Conservation (phyloP, 2,797 vertebrate genomes). For the Eutrigla gurnardus region DNA sequence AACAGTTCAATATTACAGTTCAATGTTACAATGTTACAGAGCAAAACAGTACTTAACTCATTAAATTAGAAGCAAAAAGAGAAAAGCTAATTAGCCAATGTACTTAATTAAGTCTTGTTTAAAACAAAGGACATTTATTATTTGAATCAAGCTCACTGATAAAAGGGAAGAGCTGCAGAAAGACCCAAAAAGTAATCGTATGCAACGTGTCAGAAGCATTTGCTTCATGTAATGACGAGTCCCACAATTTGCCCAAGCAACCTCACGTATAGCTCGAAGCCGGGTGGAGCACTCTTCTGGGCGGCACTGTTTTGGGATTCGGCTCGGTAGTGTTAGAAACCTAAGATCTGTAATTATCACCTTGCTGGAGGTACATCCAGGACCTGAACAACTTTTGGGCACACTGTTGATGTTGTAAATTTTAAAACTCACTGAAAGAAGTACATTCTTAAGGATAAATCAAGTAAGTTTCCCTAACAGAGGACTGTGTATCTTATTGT, state of each 20-base stretch:
- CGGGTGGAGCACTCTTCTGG: constrained; percentile 44
- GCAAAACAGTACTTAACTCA: not conserved
- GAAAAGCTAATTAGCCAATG: constrained; percentile 1
- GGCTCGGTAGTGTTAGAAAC: constrained; percentile 39
- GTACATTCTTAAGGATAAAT: not conserved
- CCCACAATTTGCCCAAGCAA: constrained; percentile 48
- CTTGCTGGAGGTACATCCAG: constrained; percentile 14
- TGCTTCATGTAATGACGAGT: constrained; percentile 41
- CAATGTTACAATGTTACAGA: constrained; percentile 6
- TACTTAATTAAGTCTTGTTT: not conserved
- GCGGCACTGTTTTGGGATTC: constrained; percentile 45
- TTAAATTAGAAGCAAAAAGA: constrained; percentile 16
- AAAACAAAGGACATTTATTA: constrained; percentile 6
- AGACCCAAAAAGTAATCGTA: not conserved
- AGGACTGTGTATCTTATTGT: not conserved
- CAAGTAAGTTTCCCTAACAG: not conserved
- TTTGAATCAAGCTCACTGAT: constrained; percentile 4
- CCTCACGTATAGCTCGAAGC: constrained; percentile 48
- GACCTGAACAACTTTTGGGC: constrained; percentile 13
- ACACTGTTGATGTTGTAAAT: constrained; percentile 27
- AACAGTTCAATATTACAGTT: constrained; percentile 18
- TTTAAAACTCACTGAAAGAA: constrained; percentile 6
- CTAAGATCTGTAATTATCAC: constrained; percentile 35
- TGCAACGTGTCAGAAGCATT: constrained; percentile 10
- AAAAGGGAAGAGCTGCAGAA: not conserved